Evolutionary conservation across 2,113 vertebrate genomes (phyloP).

Genomic region (Xerus inauris): DNA sequence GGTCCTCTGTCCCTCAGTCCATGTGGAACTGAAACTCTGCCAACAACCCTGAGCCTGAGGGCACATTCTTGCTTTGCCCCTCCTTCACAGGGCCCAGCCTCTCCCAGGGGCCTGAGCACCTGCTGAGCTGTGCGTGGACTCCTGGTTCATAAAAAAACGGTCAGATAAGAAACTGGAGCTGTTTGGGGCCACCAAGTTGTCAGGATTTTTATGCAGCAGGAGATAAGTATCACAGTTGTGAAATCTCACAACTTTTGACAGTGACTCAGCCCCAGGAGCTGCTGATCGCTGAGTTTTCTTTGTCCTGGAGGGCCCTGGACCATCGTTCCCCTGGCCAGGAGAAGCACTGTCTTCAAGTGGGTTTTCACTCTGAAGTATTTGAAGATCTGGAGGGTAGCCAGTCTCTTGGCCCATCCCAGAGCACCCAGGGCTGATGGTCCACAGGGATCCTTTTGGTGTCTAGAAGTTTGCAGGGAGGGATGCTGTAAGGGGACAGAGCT

Average conservation of each 20-base stretch:
- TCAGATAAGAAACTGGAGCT: background rate
- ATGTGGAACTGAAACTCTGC: background rate
- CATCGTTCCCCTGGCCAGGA: background rate
- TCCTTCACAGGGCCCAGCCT: background rate
- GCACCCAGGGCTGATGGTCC: background rate
- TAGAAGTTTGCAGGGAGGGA: background rate
- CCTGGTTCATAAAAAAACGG: background rate
- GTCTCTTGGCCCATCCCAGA: background rate
- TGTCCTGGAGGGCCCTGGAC: background rate
- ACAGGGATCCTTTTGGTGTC: background rate
- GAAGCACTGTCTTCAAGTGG: background rate
- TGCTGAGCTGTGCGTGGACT: background rate
- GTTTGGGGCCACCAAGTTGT: background rate
- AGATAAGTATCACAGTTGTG: background rate
- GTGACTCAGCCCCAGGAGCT: background rate
- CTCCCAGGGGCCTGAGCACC: background rate
- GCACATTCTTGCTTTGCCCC: background rate
- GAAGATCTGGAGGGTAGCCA: background rate
- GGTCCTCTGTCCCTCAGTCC: background rate
- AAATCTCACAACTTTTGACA: constrained; percentile 9
- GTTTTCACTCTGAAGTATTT: background rate
- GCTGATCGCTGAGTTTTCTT: background rate
- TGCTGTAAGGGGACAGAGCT: background rate
- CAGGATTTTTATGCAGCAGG: background rate
- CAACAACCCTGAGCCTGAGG: background rate